Base-by-base conservation (phyloP, 2,113 vertebrate genomes). In the Panurus biarmicus region DNA sequence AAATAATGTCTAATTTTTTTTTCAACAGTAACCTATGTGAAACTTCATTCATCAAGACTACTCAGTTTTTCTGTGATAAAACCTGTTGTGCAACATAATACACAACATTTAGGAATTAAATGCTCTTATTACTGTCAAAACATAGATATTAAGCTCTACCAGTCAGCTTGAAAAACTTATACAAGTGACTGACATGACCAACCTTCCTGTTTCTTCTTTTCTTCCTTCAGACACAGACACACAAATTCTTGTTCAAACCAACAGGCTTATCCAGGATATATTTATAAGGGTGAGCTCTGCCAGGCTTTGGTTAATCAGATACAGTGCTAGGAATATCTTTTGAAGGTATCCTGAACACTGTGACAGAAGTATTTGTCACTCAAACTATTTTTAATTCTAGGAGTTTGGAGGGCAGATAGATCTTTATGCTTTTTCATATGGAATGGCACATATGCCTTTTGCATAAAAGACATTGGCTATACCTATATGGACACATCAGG, bases 341-440 rank as follows among this genome's bases (percentile, higher is more conserved):
- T 85, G 74, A 92, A 94, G 42, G 73, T 78, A 93, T 95, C 67
- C 51, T 3, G 21, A 93, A 61, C 38, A 9, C 77, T 92, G 44
- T 72, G 87, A 48, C 90, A 96, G 77, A 92, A 92, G 73, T 85
- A 91, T 96, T 96, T 96, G 94, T 92, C 95, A 94, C 89, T 94
- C 92, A 94, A 94, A 87, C 86, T 96, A 96, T 96, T 96, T 96
- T 94, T 94, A 95, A 80, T 89, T 94, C 66, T 64, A 28, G 22
- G 58, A 90, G 40, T 89, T 85, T 93, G 89, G 56, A 94, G 61
- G 23, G 47, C 58, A 91, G 74, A 64, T 40, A 58, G 50, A 62
- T 38, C 7, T 86, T 94, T 81, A 8, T 79, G 16, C 23, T 75
- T 61, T 75, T 83, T 61, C 15, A 35, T n/a, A 65, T 69, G 50